Percentiles rank a stretch among this genome's conserved stretches.
Evolutionary conservation across 2,888 invertebrate species (phyloP).

Genomic region (Rapana venosa): DNA sequence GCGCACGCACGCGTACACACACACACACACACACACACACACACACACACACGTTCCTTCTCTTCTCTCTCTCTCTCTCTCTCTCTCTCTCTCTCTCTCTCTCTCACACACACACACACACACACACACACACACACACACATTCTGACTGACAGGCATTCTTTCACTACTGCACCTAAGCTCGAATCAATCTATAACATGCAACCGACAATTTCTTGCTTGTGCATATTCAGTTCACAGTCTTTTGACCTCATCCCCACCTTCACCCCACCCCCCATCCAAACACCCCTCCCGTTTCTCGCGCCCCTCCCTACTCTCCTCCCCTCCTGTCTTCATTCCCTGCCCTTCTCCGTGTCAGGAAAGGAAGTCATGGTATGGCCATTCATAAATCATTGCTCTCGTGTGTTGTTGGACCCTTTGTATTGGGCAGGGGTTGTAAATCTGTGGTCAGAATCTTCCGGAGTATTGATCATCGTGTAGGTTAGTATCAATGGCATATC

Average conservation of each 20-base stretch:
- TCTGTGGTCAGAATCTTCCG: too few relatives aligned
- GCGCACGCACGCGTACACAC: neutral
- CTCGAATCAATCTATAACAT: too few relatives aligned
- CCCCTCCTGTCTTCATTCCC: too few relatives aligned
- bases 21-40: constrained; percentile 25
- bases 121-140: constrained; percentile 18
- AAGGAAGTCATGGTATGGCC: neutral
- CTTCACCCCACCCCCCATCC: neutral
- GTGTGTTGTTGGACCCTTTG: too few relatives aligned
- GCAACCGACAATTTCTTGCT: too few relatives aligned
- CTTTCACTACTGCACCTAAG: neutral
- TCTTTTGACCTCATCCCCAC: neutral
- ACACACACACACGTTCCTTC: neutral
- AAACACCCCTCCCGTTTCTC: neutral
- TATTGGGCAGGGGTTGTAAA: too few relatives aligned
- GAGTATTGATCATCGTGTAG: too few relatives aligned
- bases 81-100: too few relatives aligned
- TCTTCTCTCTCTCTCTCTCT: too few relatives aligned
- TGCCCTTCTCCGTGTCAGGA: too few relatives aligned
- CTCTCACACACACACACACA: neutral
- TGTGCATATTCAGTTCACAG: neutral
- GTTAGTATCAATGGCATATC: too few relatives aligned
- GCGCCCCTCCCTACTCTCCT: neutral
- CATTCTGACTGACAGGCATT: neutral
- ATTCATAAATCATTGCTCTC: neutral